Evolutionary conservation across 2,113 vertebrate genomes (phyloP), one percentile per base, ranked within the genome.

Genomic region (Macquaria australasica): DNA sequence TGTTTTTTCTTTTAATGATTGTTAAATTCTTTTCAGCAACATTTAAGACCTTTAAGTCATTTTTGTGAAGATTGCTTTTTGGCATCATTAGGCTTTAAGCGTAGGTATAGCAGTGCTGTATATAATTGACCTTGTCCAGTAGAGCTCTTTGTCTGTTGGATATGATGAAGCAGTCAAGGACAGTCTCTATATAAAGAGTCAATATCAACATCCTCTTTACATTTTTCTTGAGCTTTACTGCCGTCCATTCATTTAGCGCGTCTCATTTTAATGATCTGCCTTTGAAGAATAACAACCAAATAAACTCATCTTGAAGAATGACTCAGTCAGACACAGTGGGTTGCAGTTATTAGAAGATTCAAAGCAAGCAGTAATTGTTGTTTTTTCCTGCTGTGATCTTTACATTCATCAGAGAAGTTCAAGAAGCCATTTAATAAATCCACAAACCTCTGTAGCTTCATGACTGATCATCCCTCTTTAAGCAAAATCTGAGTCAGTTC

Each of bases 381-480:
- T 39, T 71, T 75, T 43, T 34, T 34, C 34, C 6, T 56, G 23
- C 21, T 25, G 28, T 37, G 28, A 15, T 34, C 9, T 62, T 37
- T 7, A 41, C 16, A 56, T 56, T 64, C 37, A 67, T 20, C 39
- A 23, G 14, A 60, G 31, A 70, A 48, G 34, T 21, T 21, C 18
- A 28, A 68, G 5, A n/a, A 53, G 39, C 41, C 0, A 5, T 55
- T 60, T 8, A 67, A 73, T 58, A 63, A 77, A 73, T 48, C 53
- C 53, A 43, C 31, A 20, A 56, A 43, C 28, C 20, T 72, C 10
- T 25, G n/a, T 2, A 53, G 41, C 25, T 14, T 79, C 6, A 11
- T 71, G 67, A 89, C 71, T 51, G 51, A 82, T 79, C 48, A 23
- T 25, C 58, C 51, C 6, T 68, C 62, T 51, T 58, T 41, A 73